These are phyloP conservation scores for Astropecten irregularis DNA, from an alignment of 53 echinoderm and acorn worm species.

Conservation along the genomic window DNA sequence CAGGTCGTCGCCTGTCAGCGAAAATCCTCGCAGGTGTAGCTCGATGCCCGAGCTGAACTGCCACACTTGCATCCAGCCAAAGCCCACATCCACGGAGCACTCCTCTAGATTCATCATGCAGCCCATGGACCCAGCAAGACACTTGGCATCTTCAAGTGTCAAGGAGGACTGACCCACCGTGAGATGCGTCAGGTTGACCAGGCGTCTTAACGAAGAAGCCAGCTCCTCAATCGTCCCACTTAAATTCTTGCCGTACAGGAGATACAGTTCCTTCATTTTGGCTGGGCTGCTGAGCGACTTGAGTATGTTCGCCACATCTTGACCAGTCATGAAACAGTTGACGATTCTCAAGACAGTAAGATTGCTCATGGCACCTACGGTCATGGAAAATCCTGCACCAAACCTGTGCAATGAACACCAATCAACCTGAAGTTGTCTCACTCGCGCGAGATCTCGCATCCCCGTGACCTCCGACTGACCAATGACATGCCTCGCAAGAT, in stretches of 20 bases:
- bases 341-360: not conserved
- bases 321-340: not conserved
- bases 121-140: too few relatives aligned
- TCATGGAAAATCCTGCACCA: not conserved
- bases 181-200: constrained; percentile 1
- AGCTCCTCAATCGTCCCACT: too few relatives aligned
- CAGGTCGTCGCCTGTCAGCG: not conserved
- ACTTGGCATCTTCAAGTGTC: too few relatives aligned
- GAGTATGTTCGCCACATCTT: too few relatives aligned
- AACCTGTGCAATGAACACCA: not conserved
- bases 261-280: not conserved
- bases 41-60: not conserved
- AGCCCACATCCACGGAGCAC: not conserved
- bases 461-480: not conserved
- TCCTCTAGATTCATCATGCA: not conserved
- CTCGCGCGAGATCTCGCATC: not conserved
- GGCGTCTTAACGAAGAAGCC: too few relatives aligned
- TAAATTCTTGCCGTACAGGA: too few relatives aligned
- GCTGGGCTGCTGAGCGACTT: not conserved
- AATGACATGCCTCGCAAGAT: not conserved
- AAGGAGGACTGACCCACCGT: not conserved
- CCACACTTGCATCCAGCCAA: not conserved
- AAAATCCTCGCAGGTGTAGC: not conserved
- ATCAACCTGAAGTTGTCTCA: not conserved
- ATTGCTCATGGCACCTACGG: not conserved